Evolutionary conservation across 2,888 invertebrate species (phyloP), one percentile per base, ranked within the genome.

Genomic region (Luffia ferchaultella): DNA sequence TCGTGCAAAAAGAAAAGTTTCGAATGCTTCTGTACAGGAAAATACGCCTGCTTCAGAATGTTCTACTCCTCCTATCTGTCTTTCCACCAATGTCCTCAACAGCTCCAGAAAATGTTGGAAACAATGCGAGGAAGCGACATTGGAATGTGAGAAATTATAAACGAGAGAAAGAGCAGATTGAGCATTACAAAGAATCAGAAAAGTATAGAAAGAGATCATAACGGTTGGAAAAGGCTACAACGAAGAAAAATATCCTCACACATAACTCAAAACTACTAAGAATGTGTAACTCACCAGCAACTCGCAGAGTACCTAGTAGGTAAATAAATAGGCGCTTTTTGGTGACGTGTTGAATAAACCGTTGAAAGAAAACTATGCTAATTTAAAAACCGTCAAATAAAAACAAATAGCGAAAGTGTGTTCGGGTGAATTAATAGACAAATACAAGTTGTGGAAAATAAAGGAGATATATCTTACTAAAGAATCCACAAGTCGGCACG

Each of bases 181-280:
- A 54, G 49, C 18, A 55, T 41, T 55, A 53, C 43, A 55, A 48
- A 55, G 43, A 47, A 47, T 12, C 16, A 16, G 51, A 52, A 48
- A 55, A 52, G 52, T 51, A 55, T 53, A 53, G 40, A 41, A 55
- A 57, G 51, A 52, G 50, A 48, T 53, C 54, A 55, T 17, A 54
- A 42, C 52, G 51, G 16, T 55, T 55, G 50, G 53, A 57, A 55
- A 55, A 50, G 50, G 45, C 40, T 54, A 48, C 50, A 18, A 45
- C 20, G 18, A 57, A 50, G 7, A 40, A 52, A 53, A 53, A 54
- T 52, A 52, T 16, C 19, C 53, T 50, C 16, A 55, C 59, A 57
- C 55, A 54, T 55, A 55, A 57, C 51, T 57, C 58, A 9, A 56
- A 57, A 55, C 55, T 55, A n/a, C 49, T 44, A 16, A 47, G n/a